Evolutionary conservation across 2,797 vertebrate species (phyloP), one percentile per base, ranked within the genome.

Genomic region (Nyctibius grandis): DNA sequence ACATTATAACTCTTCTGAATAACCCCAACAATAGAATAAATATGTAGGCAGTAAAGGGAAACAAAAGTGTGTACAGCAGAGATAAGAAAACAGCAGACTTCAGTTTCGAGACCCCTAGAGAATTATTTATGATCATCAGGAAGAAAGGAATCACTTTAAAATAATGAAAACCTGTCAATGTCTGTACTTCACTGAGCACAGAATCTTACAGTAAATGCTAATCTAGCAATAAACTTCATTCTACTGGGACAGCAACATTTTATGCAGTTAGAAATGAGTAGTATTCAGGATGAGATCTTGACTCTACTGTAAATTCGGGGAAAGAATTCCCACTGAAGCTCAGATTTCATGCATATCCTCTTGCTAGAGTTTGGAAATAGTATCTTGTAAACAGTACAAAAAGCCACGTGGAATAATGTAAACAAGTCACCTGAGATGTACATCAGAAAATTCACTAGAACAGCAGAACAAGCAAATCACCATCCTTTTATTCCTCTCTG

Each of bases 111-210:
- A 21, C n/a, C 91, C 67, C 59, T 86, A 69, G 54, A 63, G 93
- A 73, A 54, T 82, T 84, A 88, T 76, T 95, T 84, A 60, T 76
- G 85, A 90, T 88, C 80, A 88, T 79, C 44, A 70, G 44, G 74
- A 94, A 92, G 67, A 93, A 95, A 96, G 12, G 47, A 86, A 84
- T 88, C 69, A 42, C 83, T 95, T 96, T 63, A 91, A 92, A 91
- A 81, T 94, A 91, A 88, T 93, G 79, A 94, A 93, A 95, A 91
- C 47, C 81, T 91, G 95, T 95, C 65, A 84, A 38, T 53, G 54
- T 56, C 61, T 81, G 19, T 40, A 61, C 20, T 90, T 26, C 29
- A 50, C 48, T 44, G 70, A 88, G 74, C 70, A 82, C 40, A 67
- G 73, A 69, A 31, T 90, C 56, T 86, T 91, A 60, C 69, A 76